These are phyloP conservation scores for Pteromalus puparum DNA, from an alignment of 1,140 invertebrate genomes.

Conservation along the genomic window DNA sequence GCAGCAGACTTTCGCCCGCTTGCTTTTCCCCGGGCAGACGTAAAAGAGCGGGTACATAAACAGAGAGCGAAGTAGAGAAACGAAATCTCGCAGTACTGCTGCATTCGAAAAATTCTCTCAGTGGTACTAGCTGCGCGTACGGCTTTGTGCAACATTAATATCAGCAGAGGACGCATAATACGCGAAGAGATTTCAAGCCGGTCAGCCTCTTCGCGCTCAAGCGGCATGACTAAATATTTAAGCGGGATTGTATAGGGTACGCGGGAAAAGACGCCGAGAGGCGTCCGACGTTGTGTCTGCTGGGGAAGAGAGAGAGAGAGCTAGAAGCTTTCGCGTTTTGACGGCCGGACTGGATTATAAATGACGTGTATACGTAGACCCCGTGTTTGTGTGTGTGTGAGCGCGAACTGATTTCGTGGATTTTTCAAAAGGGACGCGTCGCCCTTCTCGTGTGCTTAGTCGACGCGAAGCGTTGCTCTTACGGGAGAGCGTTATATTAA, in stretches of 20 bases:
- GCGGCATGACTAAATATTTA: conserved; percentile 25
- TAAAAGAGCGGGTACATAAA: background rate
- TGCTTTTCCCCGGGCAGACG: background rate
- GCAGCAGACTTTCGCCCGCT: background rate
- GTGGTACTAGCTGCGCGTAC: background rate
- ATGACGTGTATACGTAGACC: background rate
- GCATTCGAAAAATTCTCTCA: background rate
- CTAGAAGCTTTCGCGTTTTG: background rate
- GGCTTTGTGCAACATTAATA: conserved; percentile 25
- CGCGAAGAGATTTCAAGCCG: conserved; percentile 10
- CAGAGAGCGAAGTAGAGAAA: background rate
- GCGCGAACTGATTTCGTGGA: background rate
- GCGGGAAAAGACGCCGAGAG: background rate
- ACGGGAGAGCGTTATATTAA: background rate
- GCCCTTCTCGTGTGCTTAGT: background rate
- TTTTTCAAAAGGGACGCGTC: background rate
- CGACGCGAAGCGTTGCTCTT: too few species aligned
- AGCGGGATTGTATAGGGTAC: background rate
- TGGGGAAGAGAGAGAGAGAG: background rate
- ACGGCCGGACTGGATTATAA: background rate
- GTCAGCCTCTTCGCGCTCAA: background rate
- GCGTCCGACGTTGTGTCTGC: background rate
- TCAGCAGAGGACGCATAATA: background rate
- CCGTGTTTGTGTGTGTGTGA: background rate
- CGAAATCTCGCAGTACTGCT: background rate